Base-by-base conservation (phyloP, 2,797 vertebrate genomes). In the Scarus forsteni region DNA sequence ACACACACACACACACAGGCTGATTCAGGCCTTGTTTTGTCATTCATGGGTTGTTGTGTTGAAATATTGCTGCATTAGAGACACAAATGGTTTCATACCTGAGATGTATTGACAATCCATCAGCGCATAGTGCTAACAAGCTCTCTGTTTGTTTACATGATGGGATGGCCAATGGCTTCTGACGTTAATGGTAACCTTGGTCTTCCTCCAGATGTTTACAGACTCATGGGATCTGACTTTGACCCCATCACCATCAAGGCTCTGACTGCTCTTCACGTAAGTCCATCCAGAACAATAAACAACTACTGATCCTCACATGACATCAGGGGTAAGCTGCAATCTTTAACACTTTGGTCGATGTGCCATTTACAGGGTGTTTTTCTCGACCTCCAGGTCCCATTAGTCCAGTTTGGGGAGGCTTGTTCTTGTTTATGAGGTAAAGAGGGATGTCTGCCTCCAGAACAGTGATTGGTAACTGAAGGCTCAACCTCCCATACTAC, bases 21-120 rank as follows among this genome's bases (percentile, higher is more conserved):
- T 27, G 71, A 57, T 42, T 36, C 19, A 71, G 34, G 44, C 44
- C 72, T 50, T 50, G 34, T 54, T 66, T 67, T 63, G 60, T 67
- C 44, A 60, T 54, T 75, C 54, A 64, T 56, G 43, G 38, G 60
- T 16, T 38, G 34, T 62, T 50, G 19, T 34, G 11, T 9, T 74
- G 50, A 71, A 66, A 61, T 35, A 73, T 70, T 36, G 14, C 40
- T 56, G 15, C 59, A 54, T 62, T 40, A 60, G 15, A 66, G 36
- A 36, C 6, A 46, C 16, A 44, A 62, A 35, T n/a, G n/a, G 8
- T 60, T 16, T 67, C 42, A 13, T 63, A 53, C 36, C 34, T 46
- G 14, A 10, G 2, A 10, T 62, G 19, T 49, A 64, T 51, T 59
- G 51, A 67, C 43, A 19, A 18, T 49, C 44, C 15, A 60, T 70